Evolutionary conservation across 2,113 vertebrate species (phyloP).

Genomic region (Antennarius striatus): DNA sequence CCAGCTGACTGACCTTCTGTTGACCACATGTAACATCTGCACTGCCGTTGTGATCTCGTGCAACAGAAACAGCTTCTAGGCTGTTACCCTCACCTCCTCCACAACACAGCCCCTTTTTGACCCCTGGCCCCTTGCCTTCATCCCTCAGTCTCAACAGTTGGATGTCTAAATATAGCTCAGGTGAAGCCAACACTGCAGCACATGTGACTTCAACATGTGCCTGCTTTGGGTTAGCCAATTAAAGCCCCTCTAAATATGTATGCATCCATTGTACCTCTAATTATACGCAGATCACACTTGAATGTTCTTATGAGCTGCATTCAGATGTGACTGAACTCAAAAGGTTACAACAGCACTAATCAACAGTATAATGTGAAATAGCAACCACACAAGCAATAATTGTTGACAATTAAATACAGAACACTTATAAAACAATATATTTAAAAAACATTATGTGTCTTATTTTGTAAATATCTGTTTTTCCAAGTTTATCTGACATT

Average conservation of each 20-base stretch:
- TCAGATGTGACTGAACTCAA: conserved; percentile 10
- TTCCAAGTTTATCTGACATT: background rate
- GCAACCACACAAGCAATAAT: background rate
- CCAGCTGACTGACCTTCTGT: conserved; percentile 27
- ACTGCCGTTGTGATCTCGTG: conserved; percentile 18
- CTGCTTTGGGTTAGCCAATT: conserved; percentile 24
- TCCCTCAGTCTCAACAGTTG: conserved; percentile 7
- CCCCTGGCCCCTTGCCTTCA: conserved; percentile 14
- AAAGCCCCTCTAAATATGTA: conserved; percentile 9
- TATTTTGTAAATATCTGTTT: background rate
- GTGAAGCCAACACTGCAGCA: conserved; percentile 70
- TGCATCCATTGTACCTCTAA: conserved; percentile 13
- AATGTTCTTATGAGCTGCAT: background rate
- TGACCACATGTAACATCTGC: conserved; percentile 9
- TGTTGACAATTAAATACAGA: conserved; percentile 4
- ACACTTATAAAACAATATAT: background rate
- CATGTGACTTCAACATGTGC: conserved; percentile 56
- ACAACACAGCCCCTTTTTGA: conserved; percentile 21
- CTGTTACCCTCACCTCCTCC: background rate
- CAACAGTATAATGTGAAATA: conserved; percentile 15
- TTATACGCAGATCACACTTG: conserved; percentile 19
- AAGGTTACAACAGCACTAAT: conserved; percentile 47
- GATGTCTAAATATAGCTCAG: conserved; percentile 67
- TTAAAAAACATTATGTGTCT: background rate
- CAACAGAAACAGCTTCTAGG: background rate